These are phyloP conservation scores for Xylophagus ater DNA, from an alignment of 2,888 invertebrate genomes.

Conservation along the genomic window DNA sequence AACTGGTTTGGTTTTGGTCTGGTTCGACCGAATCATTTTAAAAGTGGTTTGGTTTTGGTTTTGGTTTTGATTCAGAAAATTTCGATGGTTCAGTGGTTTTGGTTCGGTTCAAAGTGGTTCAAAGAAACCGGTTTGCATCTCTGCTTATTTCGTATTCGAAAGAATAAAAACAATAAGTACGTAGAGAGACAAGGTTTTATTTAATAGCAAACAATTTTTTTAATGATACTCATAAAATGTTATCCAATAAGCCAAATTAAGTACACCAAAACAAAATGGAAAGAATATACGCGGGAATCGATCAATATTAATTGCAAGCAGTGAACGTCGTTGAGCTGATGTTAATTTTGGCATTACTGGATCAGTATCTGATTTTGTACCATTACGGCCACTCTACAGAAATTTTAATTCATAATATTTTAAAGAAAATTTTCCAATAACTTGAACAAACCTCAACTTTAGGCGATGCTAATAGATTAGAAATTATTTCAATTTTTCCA, in stretches of 20 bases:
- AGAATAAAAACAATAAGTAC: no score
- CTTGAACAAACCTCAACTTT: conserved; percentile 10
- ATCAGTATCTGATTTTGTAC: conserved; percentile 17
- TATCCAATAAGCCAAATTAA: conserved; percentile 62
- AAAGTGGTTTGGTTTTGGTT: no score
- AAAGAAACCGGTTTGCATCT: no score
- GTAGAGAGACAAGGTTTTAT: no score
- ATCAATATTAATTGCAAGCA: conserved; percentile 58
- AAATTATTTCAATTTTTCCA: conserved; percentile 33
- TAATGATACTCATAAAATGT: conserved; percentile 61
- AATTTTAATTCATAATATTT: neutral
- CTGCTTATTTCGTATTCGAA: no score
- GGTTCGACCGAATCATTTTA: no score
- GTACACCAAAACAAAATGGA: conserved; percentile 54
- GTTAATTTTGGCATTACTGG: conserved; percentile 39
- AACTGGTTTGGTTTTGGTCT: no score
- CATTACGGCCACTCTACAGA: conserved; percentile 15
- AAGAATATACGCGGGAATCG: conserved; percentile 59
- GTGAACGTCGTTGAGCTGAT: conserved; percentile 49
- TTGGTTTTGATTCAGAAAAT: no score
- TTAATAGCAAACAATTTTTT: no score
- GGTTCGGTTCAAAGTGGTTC: no score
- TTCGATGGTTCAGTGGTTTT: no score
- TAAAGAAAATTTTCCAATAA: neutral
- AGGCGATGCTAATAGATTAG: no score